Percentiles rank a stretch among this genome's conserved stretches.
Conservation (phyloP, 2,113 vertebrate species). For the Azemiops feae region DNA sequence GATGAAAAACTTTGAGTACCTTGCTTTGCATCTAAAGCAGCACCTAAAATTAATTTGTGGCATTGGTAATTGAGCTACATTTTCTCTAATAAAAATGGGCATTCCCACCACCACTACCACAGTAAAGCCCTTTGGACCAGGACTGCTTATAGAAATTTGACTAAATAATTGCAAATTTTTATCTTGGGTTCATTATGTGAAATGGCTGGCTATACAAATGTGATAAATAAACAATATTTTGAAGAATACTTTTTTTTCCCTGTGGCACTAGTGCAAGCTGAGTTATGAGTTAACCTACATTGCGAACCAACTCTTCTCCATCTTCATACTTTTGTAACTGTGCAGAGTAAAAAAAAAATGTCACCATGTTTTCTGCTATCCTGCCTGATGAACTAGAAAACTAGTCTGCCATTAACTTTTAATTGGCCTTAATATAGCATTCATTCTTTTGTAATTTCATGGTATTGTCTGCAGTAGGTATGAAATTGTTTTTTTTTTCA, state of each 20-base stretch:
- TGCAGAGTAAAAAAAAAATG: neutral
- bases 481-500: conserved; percentile 30
- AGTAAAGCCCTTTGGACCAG: neutral
- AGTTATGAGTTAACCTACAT: neutral
- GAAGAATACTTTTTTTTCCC: neutral
- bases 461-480: neutral
- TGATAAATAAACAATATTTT: neutral
- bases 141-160: neutral
- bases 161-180: neutral
- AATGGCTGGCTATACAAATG: neutral
- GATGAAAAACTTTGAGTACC: neutral
- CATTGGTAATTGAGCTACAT: neutral
- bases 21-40: neutral
- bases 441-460: neutral
- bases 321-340: neutral
- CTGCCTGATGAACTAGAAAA: neutral
- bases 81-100: neutral
- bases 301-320: neutral
- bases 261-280: neutral
- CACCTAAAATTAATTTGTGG: neutral
- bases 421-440: neutral
- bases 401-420: neutral
- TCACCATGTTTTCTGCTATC: neutral
- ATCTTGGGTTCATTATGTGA: neutral
- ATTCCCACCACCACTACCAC: neutral